Evolutionary conservation across 2,797 vertebrate genomes (phyloP), one percentile per base, ranked within the genome.

Genomic region (Aplochiton taeniatus): DNA sequence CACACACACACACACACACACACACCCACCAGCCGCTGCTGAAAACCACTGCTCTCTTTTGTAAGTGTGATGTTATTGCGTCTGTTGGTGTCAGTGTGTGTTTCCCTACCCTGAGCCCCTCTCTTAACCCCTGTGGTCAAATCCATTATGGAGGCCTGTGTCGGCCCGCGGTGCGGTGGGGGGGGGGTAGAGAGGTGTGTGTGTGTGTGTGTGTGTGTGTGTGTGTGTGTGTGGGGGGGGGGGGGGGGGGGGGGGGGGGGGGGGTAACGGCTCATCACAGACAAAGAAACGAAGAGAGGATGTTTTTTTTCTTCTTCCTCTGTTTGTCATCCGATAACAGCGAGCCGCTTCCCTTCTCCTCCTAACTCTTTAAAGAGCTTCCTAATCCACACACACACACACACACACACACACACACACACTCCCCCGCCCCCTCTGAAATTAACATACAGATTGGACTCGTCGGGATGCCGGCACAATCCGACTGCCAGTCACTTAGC

Each of bases 401-500:
- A 31, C 31, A 31, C 31, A 31, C 31, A 31, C 31, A 31, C 31
- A 31, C 31, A 31, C 31, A 31, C 31, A 31, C 31, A 31, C 31
- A 31, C 31, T 31, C 31, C 31, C 31, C 31, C 6, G 31, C 31
- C 31, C 31, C 48, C 11, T 11, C 51, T 61, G 61, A 82, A 79
- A 84, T 82, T 75, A 77, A 70, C 77, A 80, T 83, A 76, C 67
- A 77, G 74, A 83, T 76, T 68, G 74, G 68, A 74, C 16, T 41
- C 64, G 20, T 57, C 45, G 57, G 59, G 46, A 73, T 6, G 31
- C 6, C 31, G 2, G 31, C 47, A 60, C 70, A 68, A 77, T 76
- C 68, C 48, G 66, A 57, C 68, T 69, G 61, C 50, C 56, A 42
- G 42, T 31, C 60, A 46, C 43, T 52, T 59, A 69, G 63, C 57